These are phyloP conservation scores for Osmerus eperlanus DNA, from an alignment of 2,113 vertebrate genomes.

Conservation along the genomic window DNA sequence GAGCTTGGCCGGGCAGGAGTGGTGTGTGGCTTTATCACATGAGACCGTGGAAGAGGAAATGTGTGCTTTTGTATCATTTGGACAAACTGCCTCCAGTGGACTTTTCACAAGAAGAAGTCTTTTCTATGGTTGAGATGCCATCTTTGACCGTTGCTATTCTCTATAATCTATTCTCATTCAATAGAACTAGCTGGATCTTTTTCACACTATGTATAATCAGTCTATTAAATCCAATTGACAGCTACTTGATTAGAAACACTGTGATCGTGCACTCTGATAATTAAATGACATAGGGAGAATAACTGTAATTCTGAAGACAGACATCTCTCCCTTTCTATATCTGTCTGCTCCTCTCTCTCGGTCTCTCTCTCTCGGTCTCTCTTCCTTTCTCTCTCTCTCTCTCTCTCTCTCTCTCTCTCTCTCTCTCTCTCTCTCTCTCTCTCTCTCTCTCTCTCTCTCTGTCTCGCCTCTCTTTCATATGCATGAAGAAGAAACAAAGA, in stretches of 20 bases:
- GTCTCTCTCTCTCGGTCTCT: not conserved
- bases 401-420: not conserved
- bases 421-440: not conserved
- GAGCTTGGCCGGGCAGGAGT: not conserved
- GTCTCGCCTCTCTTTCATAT: conserved; percentile 32
- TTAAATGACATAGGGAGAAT: conserved; percentile 37
- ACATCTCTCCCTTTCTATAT: conserved; percentile 18
- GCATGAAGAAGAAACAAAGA: conserved; percentile 55
- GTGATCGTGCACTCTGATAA: not conserved
- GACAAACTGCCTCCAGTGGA: conserved; percentile 12
- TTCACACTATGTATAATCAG: not conserved
- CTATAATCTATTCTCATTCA: not conserved
- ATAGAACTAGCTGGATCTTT: conserved; percentile 4
- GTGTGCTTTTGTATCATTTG: no score
- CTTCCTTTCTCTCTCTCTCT: not conserved
- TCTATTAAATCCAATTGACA: not conserved
- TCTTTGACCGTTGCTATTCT: not conserved
- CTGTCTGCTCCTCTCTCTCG: not conserved
- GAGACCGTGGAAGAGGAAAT: no score
- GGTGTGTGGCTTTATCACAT: not conserved
- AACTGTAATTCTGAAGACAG: conserved; percentile 27
- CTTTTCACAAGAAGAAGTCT: not conserved
- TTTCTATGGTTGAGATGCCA: no score
- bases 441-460: not conserved
- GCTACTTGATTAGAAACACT: not conserved